Percentiles rank a stretch among this genome's conserved stretches.
phyloP scores from a whole-genome alignment of 1,140 invertebrate genomes.

The Diprion similis region DNA sequence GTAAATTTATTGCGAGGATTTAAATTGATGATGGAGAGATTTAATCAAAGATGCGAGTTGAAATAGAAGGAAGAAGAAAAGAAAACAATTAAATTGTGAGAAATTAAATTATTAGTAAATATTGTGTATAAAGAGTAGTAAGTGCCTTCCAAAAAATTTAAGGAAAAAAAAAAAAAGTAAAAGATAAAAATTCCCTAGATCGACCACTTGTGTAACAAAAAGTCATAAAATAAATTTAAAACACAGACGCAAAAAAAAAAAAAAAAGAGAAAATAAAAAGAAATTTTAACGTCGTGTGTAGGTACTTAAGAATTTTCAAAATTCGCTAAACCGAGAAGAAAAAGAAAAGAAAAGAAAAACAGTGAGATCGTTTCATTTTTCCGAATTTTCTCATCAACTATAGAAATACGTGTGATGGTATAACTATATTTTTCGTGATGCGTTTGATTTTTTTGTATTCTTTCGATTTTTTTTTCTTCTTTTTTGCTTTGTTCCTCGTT shows the following conservation, averaged over 20 bases:
- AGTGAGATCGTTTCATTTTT: conserved; percentile 25
- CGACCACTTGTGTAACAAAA: conserved; percentile 60
- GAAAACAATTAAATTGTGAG: conserved; percentile 8
- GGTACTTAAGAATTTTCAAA: too few species aligned
- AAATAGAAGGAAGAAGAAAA: conserved; percentile 25
- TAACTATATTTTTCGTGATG: conserved; percentile 30
- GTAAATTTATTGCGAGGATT: neutral
- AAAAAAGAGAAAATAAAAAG: conserved; percentile 18
- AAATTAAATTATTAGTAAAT: neutral
- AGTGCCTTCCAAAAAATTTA: conserved; percentile 60
- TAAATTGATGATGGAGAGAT: conserved; percentile 23
- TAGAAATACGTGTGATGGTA: conserved; percentile 31
- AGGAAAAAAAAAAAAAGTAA: conserved; percentile 34
- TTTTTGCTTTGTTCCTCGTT: neutral
- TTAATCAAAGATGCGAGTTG: conserved; percentile 28
- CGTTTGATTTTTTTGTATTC: conserved; percentile 17
- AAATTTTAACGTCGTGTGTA: neutral
- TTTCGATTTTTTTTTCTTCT: conserved; percentile 25
- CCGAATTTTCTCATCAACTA: conserved; percentile 12
- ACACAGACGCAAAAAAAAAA: conserved; percentile 21
- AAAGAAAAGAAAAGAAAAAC: conserved; percentile 17
- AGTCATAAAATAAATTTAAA: conserved; percentile 44
- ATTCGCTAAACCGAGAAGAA: conserved; percentile 13
- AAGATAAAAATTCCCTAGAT: conserved; percentile 61
- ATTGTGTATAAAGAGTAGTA: conserved; percentile 55